Base-by-base conservation (phyloP, 2,113 vertebrate genomes). In the Colaptes auratus region DNA sequence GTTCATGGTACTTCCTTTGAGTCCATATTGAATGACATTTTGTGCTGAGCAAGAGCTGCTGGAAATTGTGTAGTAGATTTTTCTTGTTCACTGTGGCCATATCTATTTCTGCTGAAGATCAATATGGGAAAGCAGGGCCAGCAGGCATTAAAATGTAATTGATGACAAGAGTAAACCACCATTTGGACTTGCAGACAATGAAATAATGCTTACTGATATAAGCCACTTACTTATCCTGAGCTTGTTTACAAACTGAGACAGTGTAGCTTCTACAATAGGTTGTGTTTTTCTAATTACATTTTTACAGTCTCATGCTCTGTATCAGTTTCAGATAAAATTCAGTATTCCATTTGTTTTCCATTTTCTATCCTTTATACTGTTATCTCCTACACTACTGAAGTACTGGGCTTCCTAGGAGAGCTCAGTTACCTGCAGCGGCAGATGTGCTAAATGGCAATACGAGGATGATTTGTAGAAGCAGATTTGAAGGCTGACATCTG, bases 391-490 rank as follows among this genome's bases (percentile, higher is more conserved):
- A 10, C 28, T 89, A 21, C 60, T 56, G n/a, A 78, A 86, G 65
- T 55, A 27, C 90, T 75, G 28, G 80, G 72, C 92, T 97, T 97
- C 82, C 82, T 88, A 59, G 21, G 44, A 95, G 93, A 95, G 75
- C 95, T 95, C 90, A 91, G 44, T 88, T 96, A 90, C 87, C 85
- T 91, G 71, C 71, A 81, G 88, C 96, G 89, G 66, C 91, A 96
- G 88, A 95, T 95, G 94, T 87, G 80, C 81, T 97, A 94, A n/a
- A 77, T 84, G 60, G 67, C 66, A 97, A 48, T 78, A 83, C 65
- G 69, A 84, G 81, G 77, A 73, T 89, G 84, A 84, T 92, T 93
- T 96, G 88, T 63, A 1, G 4, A 61, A 91, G 82, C 36, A 77
- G 72, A 63, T 95, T 93, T 93, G 79, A 93, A 82, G 96, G 20